Conservation (phyloP, 2,888 invertebrate species). For the Seira musarum region DNA sequence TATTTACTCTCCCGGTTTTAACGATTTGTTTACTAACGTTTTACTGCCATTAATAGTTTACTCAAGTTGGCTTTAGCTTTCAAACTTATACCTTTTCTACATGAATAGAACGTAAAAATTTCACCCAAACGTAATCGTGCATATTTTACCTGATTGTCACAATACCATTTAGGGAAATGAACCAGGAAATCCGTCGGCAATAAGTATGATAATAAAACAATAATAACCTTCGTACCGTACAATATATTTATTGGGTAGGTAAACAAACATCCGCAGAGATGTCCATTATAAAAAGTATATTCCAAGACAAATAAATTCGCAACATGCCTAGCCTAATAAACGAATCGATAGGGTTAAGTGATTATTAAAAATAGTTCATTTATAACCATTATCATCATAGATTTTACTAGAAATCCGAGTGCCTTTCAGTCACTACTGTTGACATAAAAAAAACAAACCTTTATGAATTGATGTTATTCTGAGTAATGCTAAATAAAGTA, state of each 20-base stretch:
- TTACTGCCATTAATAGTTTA: conserved; percentile 5
- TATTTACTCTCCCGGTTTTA: not conserved
- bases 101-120: not conserved
- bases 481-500: not conserved
- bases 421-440: conserved; percentile 50
- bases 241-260: not conserved
- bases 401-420: conserved; percentile 38
- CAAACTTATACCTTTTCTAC: not conserved
- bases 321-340: not conserved
- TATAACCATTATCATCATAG: conserved; percentile 25
- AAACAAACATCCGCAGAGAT: not conserved
- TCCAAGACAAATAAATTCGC: conserved; percentile 26
- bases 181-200: conserved; percentile 57
- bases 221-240: not conserved
- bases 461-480: not conserved
- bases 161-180: conserved; percentile 23
- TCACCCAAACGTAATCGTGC: conserved; percentile 14
- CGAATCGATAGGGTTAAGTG: not conserved
- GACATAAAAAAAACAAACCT: conserved; percentile 41
- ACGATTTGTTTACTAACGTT: not conserved
- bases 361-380: conserved; percentile 3
- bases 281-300: not conserved
- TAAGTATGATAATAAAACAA: conserved; percentile 41
- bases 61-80: not conserved
- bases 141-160: conserved; percentile 44